Evolutionary conservation across 2,113 vertebrate species (phyloP).

Genomic region (Pitta sordida): DNA sequence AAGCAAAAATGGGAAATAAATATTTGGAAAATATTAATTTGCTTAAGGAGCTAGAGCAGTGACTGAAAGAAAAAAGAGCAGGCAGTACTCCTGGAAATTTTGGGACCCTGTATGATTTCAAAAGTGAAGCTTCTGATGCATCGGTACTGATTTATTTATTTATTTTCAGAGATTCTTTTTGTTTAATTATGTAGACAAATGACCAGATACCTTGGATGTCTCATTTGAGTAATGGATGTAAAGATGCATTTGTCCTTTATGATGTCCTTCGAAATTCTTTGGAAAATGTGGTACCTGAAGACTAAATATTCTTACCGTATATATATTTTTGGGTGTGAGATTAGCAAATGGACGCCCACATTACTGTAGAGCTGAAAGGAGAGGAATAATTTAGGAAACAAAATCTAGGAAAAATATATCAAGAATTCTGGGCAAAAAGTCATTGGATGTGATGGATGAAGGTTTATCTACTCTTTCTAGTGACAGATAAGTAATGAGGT

Average conservation of each 20-base stretch:
- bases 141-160: background rate
- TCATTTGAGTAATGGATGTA: background rate
- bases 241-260: background rate
- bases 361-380: background rate
- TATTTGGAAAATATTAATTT: background rate
- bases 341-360: background rate
- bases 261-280: background rate
- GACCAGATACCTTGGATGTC: background rate
- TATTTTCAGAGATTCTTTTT: background rate
- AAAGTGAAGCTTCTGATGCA: background rate
- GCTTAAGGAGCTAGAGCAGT: background rate
- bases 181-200: background rate
- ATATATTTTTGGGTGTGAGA: background rate
- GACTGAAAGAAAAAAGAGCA: background rate
- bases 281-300: background rate
- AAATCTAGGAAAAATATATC: background rate
- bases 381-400: background rate
- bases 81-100: background rate
- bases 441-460: background rate
- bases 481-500: conserved; percentile 56
- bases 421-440: background rate
- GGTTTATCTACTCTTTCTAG: conserved; percentile 14
- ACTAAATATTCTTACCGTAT: background rate
- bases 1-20: background rate
- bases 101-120: background rate